Percentiles rank a stretch among this genome's conserved stretches.
phyloP scores from a whole-genome alignment of 1,140 invertebrate genomes.

The Psilanteris sp. region DNA sequence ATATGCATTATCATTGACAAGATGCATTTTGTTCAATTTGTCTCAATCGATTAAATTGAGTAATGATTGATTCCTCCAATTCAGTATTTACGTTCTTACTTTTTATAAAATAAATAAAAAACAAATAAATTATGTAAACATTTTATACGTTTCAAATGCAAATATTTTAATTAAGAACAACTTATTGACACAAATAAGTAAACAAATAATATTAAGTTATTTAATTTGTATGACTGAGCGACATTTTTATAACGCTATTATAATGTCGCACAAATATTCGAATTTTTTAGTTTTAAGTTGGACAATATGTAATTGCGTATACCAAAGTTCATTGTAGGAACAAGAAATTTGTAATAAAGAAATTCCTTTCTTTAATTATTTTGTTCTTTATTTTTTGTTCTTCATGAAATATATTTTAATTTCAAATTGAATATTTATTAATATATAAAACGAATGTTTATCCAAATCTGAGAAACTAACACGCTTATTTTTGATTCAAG shows the following conservation, averaged over 20 bases:
- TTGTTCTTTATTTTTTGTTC: too few relatives aligned
- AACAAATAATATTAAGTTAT: too few relatives aligned
- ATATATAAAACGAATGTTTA: conserved; percentile 1
- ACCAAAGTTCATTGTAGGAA: conserved; percentile 43
- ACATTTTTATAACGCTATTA: neutral
- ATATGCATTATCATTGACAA: too few relatives aligned
- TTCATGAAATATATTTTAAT: too few relatives aligned
- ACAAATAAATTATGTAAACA: too few relatives aligned
- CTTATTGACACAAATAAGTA: too few relatives aligned
- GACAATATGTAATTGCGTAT: conserved; percentile 17
- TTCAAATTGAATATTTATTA: too few relatives aligned
- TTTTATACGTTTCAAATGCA: too few relatives aligned
- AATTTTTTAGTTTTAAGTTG: conserved; percentile 9
- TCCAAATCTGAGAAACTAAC: conserved; percentile 60
- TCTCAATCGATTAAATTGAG: conserved; percentile 8
- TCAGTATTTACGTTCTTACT: conserved; percentile 10
- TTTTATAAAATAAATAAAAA: too few relatives aligned
- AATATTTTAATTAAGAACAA: too few relatives aligned
- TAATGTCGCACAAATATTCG: conserved; percentile 7
- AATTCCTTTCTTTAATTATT: conserved; percentile 41
- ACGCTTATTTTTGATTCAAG: neutral
- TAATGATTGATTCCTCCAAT: neutral
- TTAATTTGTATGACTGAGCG: neutral
- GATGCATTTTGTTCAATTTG: conserved; percentile 16
- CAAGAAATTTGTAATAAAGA: conserved; percentile 47